A percentile compares a stretch with the other conserved stretches of the same genome.
phyloP scores from a whole-genome alignment of 1,140 invertebrate genomes.

The Drosophila arizonae region DNA sequence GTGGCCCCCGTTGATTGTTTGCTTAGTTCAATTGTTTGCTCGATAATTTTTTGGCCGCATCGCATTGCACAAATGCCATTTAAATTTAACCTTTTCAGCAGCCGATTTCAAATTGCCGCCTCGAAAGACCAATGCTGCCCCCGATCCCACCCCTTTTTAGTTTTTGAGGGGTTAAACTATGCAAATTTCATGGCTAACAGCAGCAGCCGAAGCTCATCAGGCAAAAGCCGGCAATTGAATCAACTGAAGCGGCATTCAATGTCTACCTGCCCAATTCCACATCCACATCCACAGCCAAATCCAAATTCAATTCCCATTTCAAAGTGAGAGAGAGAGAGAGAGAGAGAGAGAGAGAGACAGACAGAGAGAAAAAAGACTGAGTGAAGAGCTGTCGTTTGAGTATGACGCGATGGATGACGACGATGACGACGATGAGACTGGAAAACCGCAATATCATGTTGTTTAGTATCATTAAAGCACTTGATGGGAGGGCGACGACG shows the following conservation, averaged over 20 bases:
- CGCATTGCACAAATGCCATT: slow-evolving; percentile 77
- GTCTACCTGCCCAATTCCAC: slow-evolving; percentile 60
- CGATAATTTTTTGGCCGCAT: slow-evolving; percentile 56
- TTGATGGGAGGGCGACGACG: not conserved
- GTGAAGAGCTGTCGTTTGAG: slow-evolving; percentile 30
- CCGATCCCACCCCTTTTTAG: not conserved
- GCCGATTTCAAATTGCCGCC: slow-evolving; percentile 37
- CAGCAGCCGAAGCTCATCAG: slow-evolving; percentile 58
- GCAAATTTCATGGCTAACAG: slow-evolving; percentile 78
- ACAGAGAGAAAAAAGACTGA: slow-evolving; percentile 3
- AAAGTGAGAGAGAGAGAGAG: not conserved
- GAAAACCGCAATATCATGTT: slow-evolving; percentile 71
- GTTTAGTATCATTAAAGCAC: slow-evolving; percentile 62
- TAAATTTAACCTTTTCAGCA: slow-evolving; percentile 72
- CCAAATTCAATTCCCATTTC: slow-evolving; percentile 41
- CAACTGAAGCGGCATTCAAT: slow-evolving; percentile 55
- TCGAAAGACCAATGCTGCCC: slow-evolving; percentile 10
- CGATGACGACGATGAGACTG: slow-evolving; percentile 41
- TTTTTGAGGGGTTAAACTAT: slow-evolving; percentile 37
- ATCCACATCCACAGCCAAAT: slow-evolving; percentile 1
- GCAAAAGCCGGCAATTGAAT: slow-evolving; percentile 60
- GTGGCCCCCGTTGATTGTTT: slow-evolving; percentile 43
- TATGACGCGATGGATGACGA: slow-evolving; percentile 31
- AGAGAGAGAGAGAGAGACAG: no score
- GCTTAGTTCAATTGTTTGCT: slow-evolving; percentile 62